Evolutionary conservation across 23 tunicate genomes (phyloP).

Genomic region (Ascidia mentula): DNA sequence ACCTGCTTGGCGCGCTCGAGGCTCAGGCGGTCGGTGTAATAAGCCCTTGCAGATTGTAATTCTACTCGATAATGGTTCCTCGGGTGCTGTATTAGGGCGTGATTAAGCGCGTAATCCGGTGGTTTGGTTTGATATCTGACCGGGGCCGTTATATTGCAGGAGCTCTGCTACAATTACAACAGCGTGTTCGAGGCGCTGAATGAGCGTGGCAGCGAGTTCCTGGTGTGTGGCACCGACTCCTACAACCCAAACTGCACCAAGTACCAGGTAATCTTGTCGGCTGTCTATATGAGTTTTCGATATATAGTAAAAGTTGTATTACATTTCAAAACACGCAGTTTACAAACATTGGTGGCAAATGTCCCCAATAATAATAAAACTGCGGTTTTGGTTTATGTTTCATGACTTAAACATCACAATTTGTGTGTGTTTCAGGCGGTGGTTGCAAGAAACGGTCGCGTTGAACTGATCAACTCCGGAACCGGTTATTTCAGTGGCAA

Average conservation of each 20-base stretch:
- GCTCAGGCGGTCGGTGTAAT: background rate
- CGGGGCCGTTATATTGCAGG: constrained; percentile 26
- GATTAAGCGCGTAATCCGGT: background rate
- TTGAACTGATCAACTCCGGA: constrained; percentile 3
- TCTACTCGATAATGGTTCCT: background rate
- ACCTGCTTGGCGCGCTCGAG: background rate
- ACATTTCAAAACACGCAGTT: background rate
- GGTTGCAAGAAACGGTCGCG: background rate
- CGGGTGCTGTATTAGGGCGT: background rate
- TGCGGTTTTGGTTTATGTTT: too few relatives aligned
- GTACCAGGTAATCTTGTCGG: constrained; percentile 22
- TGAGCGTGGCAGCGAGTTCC: constrained; percentile 17
- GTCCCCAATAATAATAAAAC: background rate
- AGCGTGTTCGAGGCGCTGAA: constrained; percentile 39
- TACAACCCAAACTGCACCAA: constrained; percentile 37
- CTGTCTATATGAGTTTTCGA: background rate
- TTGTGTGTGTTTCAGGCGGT: constrained; percentile 6
- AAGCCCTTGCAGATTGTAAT: too few relatives aligned
- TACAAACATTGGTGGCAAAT: background rate
- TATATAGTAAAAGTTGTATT: too few relatives aligned
- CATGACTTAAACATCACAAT: too few relatives aligned
- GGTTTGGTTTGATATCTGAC: background rate
- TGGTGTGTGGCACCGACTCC: constrained; percentile 64
- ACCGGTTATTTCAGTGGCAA: constrained; percentile 39
- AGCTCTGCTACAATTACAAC: constrained; percentile 67